Base-by-base conservation (phyloP, 1,140 invertebrate genomes). In the Epicauta chinensis region DNA sequence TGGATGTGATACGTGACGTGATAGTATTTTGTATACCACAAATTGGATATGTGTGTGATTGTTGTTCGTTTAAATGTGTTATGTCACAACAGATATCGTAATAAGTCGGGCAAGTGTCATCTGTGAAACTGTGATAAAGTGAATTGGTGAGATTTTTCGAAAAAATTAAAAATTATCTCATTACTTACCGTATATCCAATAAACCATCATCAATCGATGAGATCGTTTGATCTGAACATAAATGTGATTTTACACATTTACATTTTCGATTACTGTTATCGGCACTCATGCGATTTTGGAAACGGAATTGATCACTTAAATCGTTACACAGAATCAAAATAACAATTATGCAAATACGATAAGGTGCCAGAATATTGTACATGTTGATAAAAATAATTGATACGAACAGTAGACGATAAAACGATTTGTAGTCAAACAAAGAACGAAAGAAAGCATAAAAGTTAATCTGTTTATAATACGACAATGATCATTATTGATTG, bases 21-120 rank as follows among this genome's bases (percentile, higher is more conserved):
- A 83, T 71, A 0, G 77, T 69, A 60, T 89, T 83, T 23, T 84
- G 73, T 44, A 77, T 74, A 0, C 89, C 89, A 56, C 90, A 93
- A 15, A 17, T 39, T 46, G 38, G 31, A 7, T 34, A 39, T 10
- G 42, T 29, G 17, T 10, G 40, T 32, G 30, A n/a, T 17, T 3
- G 46, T 7, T 4, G 46, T 36, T 9, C 11, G 34, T 9, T 15
- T 37, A 23, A 5, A 29, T 13, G 2, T 34, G 46, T 32, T 16
- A 38, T 51, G 9, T 54, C 50, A 16, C 58, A 60, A 40, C 58
- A 60, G 3, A 60, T 14, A 14, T 60, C 53, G 31, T 49, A 60
- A 32, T 56, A 56, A 15, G 56, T 59, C 2, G 44, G 32, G 14
- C 57, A 59, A 16, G 35, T 10, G 17, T 35, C 23, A 17, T 43